Conservation (phyloP, 2,888 invertebrate species). For the Lasioglossum morio region DNA sequence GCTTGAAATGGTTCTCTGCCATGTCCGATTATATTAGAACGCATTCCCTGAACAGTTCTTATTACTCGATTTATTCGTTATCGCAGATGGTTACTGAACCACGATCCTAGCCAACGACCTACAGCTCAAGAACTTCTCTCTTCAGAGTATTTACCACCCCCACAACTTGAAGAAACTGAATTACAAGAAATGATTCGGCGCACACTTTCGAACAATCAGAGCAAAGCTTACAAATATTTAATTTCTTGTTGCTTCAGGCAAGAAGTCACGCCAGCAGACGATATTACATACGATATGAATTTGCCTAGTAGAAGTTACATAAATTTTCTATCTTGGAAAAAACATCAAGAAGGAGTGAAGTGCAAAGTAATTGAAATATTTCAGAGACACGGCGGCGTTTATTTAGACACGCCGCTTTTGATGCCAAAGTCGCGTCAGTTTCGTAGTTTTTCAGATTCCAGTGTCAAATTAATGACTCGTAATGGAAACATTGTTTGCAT, state of each 20-base stretch:
- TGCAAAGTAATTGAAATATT: conserved; percentile 87
- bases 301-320: conserved; percentile 79
- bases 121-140: conserved; percentile 93
- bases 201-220: conserved; percentile 92
- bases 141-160: conserved; percentile 93
- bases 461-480: conserved; percentile 94
- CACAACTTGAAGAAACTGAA: conserved; percentile 93
- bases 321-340: conserved; percentile 70
- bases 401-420: conserved; percentile 92
- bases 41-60: background rate
- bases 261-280: conserved; percentile 88
- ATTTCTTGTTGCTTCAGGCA: conserved; percentile 88
- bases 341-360: conserved; percentile 80
- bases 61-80: background rate
- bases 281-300: conserved; percentile 93
- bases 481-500: conserved; percentile 93
- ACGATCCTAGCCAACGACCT: conserved; percentile 93
- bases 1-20: no score
- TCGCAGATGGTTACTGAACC: conserved; percentile 91
- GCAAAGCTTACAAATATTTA: conserved; percentile 91
- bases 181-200: conserved; percentile 93
- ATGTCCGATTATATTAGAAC: background rate
- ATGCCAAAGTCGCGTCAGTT: conserved; percentile 89
- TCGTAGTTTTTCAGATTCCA: conserved; percentile 87
- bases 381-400: conserved; percentile 92